Conservation (phyloP, 2,888 invertebrate species). For the Netelia melanura region DNA sequence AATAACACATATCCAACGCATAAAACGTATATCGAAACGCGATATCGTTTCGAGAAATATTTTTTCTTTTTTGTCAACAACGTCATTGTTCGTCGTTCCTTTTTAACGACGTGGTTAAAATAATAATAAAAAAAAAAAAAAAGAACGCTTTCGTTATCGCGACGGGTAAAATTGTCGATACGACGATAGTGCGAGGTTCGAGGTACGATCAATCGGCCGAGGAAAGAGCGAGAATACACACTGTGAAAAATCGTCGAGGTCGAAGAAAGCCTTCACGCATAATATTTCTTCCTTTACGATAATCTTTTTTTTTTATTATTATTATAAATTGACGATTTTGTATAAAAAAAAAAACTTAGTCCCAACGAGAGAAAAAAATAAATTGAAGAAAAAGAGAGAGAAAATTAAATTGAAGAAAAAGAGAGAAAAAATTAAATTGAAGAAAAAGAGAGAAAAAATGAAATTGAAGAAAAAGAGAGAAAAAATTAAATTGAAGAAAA, state of each 20-base stretch:
- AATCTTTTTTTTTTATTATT: neutral
- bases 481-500: no score
- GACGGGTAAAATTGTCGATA: conserved; percentile 48
- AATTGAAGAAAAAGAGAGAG: neutral
- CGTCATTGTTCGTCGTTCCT: neutral
- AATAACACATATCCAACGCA: neutral
- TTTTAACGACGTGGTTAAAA: neutral
- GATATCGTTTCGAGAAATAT: neutral
- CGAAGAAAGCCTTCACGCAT: neutral
- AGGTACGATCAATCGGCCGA: conserved; percentile 43
- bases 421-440: neutral
- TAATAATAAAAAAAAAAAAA: neutral
- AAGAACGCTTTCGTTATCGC: conserved; percentile 9
- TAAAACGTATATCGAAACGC: conserved; percentile 2
- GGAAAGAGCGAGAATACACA: conserved; percentile 7
- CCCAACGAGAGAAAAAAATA: neutral
- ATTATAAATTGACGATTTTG: no score
- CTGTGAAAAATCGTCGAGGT: neutral
- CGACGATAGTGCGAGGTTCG: conserved; percentile 45
- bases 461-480: no score
- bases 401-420: neutral
- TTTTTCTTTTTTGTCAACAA: neutral
- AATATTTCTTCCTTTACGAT: neutral
- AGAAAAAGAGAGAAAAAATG: no score
- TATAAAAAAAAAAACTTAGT: no score